phyloP scores from a whole-genome alignment of 2,888 invertebrate species.

The Agrilus cyanescens region DNA sequence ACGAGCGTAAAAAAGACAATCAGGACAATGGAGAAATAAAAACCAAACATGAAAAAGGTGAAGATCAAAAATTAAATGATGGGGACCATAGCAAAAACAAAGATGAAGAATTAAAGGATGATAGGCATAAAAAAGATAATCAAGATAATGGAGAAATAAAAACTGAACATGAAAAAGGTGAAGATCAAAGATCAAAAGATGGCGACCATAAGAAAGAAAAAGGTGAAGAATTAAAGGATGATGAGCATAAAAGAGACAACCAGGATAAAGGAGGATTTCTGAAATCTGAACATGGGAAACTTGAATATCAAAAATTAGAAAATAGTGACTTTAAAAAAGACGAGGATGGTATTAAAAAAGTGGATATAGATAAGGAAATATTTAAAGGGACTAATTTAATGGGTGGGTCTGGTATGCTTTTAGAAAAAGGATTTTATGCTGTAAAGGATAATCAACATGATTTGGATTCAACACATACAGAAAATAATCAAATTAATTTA shows the following conservation, averaged over 20 bases:
- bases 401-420: not conserved
- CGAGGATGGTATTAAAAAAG: not conserved
- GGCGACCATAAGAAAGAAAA: not conserved
- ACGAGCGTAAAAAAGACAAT: slow-evolving; percentile 1
- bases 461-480: no score
- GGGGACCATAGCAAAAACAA: not conserved
- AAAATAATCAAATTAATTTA: not conserved
- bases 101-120: not conserved
- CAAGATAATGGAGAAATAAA: not conserved
- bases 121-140: slow-evolving; percentile 1
- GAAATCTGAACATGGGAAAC: not conserved
- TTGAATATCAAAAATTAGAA: not conserved
- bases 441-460: not conserved
- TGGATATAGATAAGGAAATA: not conserved
- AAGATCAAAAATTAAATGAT: not conserved
- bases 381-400: not conserved
- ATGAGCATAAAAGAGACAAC: not conserved
- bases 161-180: not conserved
- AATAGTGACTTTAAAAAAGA: not conserved
- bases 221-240: not conserved
- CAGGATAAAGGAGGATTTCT: not conserved
- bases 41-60: not conserved
- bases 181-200: not conserved
- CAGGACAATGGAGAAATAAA: not conserved
- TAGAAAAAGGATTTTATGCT: not conserved